Conservation (phyloP, 2,113 vertebrate species). For the Bettongia penicillata region DNA sequence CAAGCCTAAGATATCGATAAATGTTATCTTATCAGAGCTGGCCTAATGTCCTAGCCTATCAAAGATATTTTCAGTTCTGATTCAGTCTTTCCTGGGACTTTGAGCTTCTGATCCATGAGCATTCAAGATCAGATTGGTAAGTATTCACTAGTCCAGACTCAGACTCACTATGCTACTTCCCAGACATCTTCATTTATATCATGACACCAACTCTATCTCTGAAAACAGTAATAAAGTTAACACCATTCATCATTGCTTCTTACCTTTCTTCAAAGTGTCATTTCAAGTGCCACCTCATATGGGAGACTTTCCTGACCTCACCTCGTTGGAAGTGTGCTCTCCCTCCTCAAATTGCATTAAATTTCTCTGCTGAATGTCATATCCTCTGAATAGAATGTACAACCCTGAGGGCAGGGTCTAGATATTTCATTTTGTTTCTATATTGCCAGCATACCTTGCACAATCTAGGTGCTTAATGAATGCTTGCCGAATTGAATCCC, state of each 20-base stretch:
- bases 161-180: not conserved
- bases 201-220: not conserved
- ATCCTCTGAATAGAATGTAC: not conserved
- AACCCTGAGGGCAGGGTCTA: too few relatives aligned
- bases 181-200: not conserved
- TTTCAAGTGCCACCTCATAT: not conserved
- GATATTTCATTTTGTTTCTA: not conserved
- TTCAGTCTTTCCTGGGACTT: too few relatives aligned
- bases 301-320: not conserved
- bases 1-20: too few relatives aligned
- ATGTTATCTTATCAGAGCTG: too few relatives aligned
- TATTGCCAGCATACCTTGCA: not conserved
- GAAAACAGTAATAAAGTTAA: not conserved
- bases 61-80: too few relatives aligned
- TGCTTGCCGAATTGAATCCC: not conserved
- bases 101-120: too few relatives aligned
- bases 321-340: not conserved
- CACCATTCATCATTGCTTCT: not conserved
- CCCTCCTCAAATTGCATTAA: not conserved
- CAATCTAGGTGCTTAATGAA: not conserved
- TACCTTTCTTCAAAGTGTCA: not conserved
- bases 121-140: too few relatives aligned
- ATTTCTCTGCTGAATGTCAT: not conserved
- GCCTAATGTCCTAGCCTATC: too few relatives aligned
- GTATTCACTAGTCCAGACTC: too few relatives aligned